These are phyloP conservation scores for Ophioninae sp. DNA, from an alignment of 2,888 invertebrate genomes.

Conservation along the genomic window DNA sequence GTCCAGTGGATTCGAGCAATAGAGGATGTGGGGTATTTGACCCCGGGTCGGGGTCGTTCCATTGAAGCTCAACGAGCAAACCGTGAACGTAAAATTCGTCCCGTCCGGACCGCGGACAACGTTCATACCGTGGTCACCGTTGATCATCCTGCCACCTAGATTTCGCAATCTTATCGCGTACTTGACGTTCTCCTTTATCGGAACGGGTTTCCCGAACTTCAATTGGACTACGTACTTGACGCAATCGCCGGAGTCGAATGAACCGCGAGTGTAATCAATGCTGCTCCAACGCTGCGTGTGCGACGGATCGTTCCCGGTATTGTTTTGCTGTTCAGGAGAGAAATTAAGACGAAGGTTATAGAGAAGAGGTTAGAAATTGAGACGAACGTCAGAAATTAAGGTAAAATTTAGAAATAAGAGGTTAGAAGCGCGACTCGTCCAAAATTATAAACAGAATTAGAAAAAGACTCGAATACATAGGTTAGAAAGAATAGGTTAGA, in stretches of 20 bases:
- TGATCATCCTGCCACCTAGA: slow-evolving; percentile 95
- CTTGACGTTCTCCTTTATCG: slow-evolving; percentile 93
- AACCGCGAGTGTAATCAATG: slow-evolving; percentile 91
- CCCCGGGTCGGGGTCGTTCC: slow-evolving; percentile 95
- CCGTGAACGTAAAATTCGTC: slow-evolving; percentile 93
- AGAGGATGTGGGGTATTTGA: slow-evolving; percentile 96
- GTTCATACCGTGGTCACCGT: slow-evolving; percentile 95
- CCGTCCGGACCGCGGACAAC: slow-evolving; percentile 96
- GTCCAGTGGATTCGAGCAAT: slow-evolving; percentile 89
- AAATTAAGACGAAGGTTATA: background rate
- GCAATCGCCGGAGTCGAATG: slow-evolving; percentile 92
- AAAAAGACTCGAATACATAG: no score
- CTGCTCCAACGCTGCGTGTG: slow-evolving; percentile 93
- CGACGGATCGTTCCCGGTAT: slow-evolving; percentile 83
- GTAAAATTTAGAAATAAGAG: no score
- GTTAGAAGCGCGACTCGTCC: no score
- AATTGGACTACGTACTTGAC: slow-evolving; percentile 94
- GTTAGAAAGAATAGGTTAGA: no score
- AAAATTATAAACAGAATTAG: no score
- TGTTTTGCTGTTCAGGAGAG: slow-evolving; percentile 77
- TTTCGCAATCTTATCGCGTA: slow-evolving; percentile 95
- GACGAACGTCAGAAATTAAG: no score
- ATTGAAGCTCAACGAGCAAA: slow-evolving; percentile 96
- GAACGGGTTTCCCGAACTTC: slow-evolving; percentile 93
- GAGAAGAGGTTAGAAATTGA: no score